phyloP scores from a whole-genome alignment of 2,113 vertebrate species.

The Crotalus helleri region DNA sequence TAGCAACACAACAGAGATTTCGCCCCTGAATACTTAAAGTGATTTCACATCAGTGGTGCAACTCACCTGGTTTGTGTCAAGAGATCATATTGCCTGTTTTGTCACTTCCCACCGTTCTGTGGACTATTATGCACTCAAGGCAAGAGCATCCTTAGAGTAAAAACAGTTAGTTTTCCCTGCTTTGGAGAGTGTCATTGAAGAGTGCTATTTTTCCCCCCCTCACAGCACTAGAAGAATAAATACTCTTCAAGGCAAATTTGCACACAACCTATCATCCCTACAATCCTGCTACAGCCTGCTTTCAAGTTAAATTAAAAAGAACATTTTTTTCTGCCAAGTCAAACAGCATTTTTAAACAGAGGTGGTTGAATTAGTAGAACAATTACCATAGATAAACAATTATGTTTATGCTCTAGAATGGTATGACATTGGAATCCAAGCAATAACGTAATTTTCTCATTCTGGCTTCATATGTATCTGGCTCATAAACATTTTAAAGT shows the following conservation, averaged over 20 bases:
- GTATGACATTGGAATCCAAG: constrained; percentile 29
- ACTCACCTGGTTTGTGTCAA: not conserved
- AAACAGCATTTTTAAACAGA: not conserved
- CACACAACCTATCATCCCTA: no score
- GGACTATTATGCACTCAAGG: no score
- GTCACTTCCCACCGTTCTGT: not conserved
- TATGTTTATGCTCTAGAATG: not conserved
- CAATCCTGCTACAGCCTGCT: not conserved
- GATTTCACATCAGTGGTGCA: not conserved
- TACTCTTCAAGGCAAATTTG: not conserved
- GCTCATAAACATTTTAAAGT: not conserved
- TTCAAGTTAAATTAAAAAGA: not conserved
- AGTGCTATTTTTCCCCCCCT: not conserved
- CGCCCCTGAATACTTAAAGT: not conserved
- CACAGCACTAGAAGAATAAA: not conserved
- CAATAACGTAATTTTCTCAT: constrained; percentile 41
- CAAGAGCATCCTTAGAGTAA: not conserved
- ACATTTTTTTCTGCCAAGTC: constrained; percentile 33
- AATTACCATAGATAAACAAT: constrained; percentile 41
- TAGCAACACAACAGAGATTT: not conserved
- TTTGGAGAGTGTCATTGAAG: not conserved
- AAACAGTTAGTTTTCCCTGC: not conserved
- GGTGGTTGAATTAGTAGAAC: constrained; percentile 21
- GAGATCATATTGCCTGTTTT: not conserved
- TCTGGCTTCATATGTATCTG: constrained; percentile 21